Evolutionary conservation across 2,888 invertebrate genomes (phyloP).

Genomic region (Hirtodrosophila confusa): DNA sequence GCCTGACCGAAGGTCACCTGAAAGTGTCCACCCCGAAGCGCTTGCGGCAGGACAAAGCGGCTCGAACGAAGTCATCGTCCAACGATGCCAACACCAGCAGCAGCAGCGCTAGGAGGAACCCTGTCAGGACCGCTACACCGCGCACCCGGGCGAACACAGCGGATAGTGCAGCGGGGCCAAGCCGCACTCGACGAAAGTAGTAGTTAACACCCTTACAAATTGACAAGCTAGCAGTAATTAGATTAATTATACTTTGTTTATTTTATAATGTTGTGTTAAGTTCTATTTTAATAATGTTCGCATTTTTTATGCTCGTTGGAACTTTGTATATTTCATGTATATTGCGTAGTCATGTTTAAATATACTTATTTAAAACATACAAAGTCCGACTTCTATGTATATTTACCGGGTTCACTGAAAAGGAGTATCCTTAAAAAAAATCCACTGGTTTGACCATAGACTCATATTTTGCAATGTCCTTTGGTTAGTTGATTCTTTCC

Average conservation of each 20-base stretch:
- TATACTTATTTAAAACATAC: constrained; percentile 25
- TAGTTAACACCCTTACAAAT: neutral
- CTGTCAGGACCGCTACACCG: neutral
- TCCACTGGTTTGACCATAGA: too few species aligned
- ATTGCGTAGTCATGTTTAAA: constrained; percentile 31
- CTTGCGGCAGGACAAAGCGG: constrained; percentile 29
- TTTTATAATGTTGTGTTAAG: constrained; percentile 27
- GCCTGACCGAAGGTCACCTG: constrained; percentile 50
- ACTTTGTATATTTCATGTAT: constrained; percentile 47
- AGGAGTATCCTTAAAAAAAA: too few species aligned
- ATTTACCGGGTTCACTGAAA: too few species aligned
- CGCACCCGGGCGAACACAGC: constrained; percentile 5
- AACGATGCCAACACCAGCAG: constrained; percentile 15
- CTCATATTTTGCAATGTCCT: too few species aligned
- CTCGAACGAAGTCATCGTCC: constrained; percentile 4
- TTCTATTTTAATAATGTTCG: constrained; percentile 14
- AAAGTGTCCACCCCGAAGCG: constrained; percentile 64
- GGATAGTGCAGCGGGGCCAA: constrained; percentile 4
- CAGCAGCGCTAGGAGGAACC: neutral
- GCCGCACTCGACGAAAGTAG: constrained; percentile 31
- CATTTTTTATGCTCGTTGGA: constrained; percentile 16
- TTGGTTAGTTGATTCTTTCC: too few species aligned
- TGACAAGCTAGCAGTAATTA: constrained; percentile 15
- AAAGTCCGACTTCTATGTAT: neutral
- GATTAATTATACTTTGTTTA: constrained; percentile 10